Percentiles rank a stretch among this genome's conserved stretches.
These are phyloP conservation scores for Amazonetta brasiliensis DNA, from an alignment of 2,797 vertebrate species.

Conservation along the genomic window DNA sequence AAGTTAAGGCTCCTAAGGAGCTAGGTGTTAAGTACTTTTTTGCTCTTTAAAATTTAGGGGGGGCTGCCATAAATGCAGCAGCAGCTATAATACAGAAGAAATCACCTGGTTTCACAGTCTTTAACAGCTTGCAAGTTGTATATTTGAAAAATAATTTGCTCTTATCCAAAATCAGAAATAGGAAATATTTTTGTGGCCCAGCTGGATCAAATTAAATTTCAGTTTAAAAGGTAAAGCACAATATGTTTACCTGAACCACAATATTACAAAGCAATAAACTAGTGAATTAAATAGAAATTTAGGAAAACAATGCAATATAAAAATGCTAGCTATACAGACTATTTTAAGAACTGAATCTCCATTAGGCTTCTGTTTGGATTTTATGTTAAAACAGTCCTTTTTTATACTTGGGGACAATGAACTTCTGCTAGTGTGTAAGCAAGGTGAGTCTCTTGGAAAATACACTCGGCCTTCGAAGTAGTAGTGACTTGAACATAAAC, in stretches of 20 bases:
- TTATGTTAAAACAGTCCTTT: not conserved
- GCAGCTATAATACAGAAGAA: not conserved
- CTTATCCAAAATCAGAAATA: not conserved
- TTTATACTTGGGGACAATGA: not conserved
- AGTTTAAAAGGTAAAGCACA: not conserved
- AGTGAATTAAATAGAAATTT: not conserved
- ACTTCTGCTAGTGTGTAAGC: not conserved
- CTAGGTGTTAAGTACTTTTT: not conserved
- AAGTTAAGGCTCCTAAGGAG: not conserved
- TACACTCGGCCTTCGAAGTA: not conserved
- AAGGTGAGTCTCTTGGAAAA: not conserved
- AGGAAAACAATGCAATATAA: not conserved
- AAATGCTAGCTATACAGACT: not conserved
- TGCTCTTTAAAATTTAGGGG: not conserved
- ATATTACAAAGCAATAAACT: not conserved
- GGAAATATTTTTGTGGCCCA: not conserved
- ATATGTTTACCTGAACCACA: not conserved
- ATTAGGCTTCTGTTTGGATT: constrained; percentile 11
- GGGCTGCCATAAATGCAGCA: not conserved
- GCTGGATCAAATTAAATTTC: not conserved
- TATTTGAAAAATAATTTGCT: not conserved
- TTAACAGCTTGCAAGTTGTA: not conserved
- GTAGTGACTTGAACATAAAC: not conserved
- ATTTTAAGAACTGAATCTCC: not conserved
- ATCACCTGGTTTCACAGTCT: not conserved